A percentile compares a stretch with the other conserved stretches of the same genome.
Evolutionary conservation across 2,113 vertebrate species (phyloP).

Genomic region (Colius striatus): DNA sequence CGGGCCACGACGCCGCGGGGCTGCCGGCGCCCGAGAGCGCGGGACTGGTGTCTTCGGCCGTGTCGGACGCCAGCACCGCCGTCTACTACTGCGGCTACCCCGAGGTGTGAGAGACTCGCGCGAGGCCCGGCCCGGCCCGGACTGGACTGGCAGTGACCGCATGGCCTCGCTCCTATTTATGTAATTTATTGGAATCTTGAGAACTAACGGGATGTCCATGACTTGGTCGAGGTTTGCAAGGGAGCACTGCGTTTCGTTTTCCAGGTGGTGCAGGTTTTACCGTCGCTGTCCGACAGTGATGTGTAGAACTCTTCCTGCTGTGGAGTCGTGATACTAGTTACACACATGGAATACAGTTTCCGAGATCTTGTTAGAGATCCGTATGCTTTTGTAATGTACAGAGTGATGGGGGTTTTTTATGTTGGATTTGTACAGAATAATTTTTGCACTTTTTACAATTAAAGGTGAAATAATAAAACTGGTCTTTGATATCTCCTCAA

Average conservation of each 20-base stretch:
- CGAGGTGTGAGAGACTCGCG: constrained; percentile 72
- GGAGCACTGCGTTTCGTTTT: rapidly evolving
- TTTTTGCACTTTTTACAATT: constrained; percentile 71
- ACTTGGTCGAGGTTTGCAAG: constrained; percentile 28
- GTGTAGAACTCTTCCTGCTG: background rate
- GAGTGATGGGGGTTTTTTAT: background rate
- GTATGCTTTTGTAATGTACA: background rate
- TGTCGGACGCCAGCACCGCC: constrained; percentile 92
- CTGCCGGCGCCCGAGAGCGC: constrained; percentile 80
- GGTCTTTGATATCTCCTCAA: background rate
- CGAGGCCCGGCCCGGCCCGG: background rate
- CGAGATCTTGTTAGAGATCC: background rate
- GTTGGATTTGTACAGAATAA: constrained; percentile 38
- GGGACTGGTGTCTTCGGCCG: constrained; percentile 84
- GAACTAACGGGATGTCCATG: constrained; percentile 24
- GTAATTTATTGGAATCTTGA: background rate
- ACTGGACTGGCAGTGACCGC: background rate
- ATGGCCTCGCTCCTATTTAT: too few species aligned
- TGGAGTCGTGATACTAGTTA: background rate
- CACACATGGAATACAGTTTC: background rate
- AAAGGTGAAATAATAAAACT: constrained; percentile 54
- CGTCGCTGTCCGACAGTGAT: background rate
- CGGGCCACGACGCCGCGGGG: constrained; percentile 76
- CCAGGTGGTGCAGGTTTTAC: background rate
- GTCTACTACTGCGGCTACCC: constrained; percentile 93